Conservation (phyloP, 1,140 invertebrate genomes). For the Nephila pilipes region DNA sequence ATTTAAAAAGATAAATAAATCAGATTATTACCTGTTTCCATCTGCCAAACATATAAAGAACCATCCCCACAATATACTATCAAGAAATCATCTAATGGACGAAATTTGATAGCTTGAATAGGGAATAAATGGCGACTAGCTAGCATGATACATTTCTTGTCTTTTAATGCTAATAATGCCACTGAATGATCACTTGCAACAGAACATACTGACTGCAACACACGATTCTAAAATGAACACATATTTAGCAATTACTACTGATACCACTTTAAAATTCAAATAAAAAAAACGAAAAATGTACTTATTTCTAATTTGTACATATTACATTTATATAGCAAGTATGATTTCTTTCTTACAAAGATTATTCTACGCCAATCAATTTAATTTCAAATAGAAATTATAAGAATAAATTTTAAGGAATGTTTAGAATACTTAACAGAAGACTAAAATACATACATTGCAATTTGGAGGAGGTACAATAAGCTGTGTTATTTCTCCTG, state of each 20-base stretch:
- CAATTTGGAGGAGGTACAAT: constrained; percentile 95
- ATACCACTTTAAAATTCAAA: no score
- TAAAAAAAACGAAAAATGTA: no score
- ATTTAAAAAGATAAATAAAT: no score
- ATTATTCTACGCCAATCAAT: no score
- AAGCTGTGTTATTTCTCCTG: constrained; percentile 90
- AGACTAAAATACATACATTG: constrained; percentile 84
- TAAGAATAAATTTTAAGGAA: no score
- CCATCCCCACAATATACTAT: constrained; percentile 98
- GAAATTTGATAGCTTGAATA: constrained; percentile 97
- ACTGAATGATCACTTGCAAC: constrained; percentile 99
- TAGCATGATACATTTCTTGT: constrained; percentile 96
- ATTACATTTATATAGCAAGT: no score
- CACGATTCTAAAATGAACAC: constrained; percentile 87
- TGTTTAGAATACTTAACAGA: not conserved
- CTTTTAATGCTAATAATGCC: constrained; percentile 94
- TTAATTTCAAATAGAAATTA: no score
- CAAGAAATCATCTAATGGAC: constrained; percentile 98
- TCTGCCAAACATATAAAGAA: constrained; percentile 99
- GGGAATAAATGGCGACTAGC: constrained; percentile 98
- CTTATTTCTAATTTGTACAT: no score
- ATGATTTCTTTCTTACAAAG: no score
- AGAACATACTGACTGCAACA: constrained; percentile 97
- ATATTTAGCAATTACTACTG: constrained; percentile 9
- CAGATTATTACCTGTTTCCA: constrained; percentile 92